Evolutionary conservation across 2,113 vertebrate genomes (phyloP).

Genomic region (Vulpes vulpes): DNA sequence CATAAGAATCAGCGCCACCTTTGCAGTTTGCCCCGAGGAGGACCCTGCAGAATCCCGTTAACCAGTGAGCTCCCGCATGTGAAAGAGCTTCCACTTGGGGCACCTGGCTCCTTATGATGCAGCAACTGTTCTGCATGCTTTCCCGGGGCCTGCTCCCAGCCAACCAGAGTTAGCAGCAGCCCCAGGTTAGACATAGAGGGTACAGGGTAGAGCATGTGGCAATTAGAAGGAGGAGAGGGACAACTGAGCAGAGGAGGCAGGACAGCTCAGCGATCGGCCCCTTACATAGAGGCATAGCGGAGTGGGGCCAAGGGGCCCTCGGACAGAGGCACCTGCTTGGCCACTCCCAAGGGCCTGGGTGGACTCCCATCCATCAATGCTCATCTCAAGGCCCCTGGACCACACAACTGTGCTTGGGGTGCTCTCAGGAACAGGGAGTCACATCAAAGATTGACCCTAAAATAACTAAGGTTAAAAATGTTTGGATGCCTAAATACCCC

Average conservation of each 20-base stretch:
- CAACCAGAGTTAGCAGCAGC: fast-evolving
- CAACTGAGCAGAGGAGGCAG: fast-evolving
- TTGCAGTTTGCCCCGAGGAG: fast-evolving
- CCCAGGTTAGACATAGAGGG: not conserved
- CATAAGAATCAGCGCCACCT: not conserved
- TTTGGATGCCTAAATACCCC: not conserved
- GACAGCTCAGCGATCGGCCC: fast-evolving
- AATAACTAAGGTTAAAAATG: not conserved
- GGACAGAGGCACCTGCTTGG: fast-evolving
- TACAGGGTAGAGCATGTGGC: fast-evolving
- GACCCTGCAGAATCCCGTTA: fast-evolving
- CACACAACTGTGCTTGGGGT: fast-evolving
- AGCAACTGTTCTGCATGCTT: fast-evolving
- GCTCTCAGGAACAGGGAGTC: too few relatives aligned
- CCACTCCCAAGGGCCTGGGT: fast-evolving
- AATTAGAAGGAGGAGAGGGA: not conserved
- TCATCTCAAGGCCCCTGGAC: fast-evolving
- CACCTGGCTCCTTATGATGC: fast-evolving
- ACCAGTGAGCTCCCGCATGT: fast-evolving
- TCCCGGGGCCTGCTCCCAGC: fast-evolving
- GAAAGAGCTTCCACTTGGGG: fast-evolving
- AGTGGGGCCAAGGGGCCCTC: fast-evolving
- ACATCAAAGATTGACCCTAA: not conserved
- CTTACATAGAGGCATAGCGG: fast-evolving
- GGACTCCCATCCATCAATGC: fast-evolving